phyloP scores from a whole-genome alignment of 2,888 invertebrate genomes.

The Tribolium freemani region DNA sequence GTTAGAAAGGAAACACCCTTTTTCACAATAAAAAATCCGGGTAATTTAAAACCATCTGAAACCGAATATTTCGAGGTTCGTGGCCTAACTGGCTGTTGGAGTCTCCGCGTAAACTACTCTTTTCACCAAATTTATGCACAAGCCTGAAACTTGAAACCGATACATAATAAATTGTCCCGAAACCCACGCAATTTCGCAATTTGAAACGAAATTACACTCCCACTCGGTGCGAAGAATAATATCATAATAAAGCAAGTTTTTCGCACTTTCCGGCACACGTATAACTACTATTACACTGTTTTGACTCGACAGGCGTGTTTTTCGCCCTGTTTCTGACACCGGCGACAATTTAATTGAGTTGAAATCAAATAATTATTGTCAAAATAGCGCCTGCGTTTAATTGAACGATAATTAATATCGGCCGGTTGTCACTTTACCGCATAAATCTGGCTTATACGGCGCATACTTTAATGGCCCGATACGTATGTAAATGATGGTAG shows the following conservation, averaged over 20 bases:
- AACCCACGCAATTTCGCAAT: conserved; percentile 30
- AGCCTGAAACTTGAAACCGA: conserved; percentile 24
- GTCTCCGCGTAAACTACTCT: conserved; percentile 16
- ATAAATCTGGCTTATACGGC: conserved; percentile 50
- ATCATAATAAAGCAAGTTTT: conserved; percentile 16
- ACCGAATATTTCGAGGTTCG: conserved; percentile 2
- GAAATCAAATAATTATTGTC: conserved; percentile 18
- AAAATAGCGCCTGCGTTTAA: conserved; percentile 14
- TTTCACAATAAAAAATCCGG: too few relatives aligned
- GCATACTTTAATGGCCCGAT: conserved; percentile 50
- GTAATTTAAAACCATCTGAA: conserved; percentile 2
- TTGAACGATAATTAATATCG: conserved; percentile 28
- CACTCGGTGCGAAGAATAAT: conserved; percentile 25
- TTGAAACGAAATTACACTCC: conserved; percentile 32
- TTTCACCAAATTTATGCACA: conserved; percentile 8
- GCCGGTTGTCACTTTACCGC: conserved; percentile 17
- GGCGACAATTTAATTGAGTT: neutral
- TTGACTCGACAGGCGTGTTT: neutral
- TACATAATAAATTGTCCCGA: conserved; percentile 24
- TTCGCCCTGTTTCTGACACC: neutral
- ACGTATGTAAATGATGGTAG: conserved; percentile 59
- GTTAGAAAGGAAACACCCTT: conserved; percentile 20
- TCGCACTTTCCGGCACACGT: neutral
- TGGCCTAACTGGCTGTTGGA: conserved; percentile 5
- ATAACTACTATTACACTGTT: neutral